phyloP scores from a whole-genome alignment of 2,113 vertebrate species.

The Bujurquina vittata region DNA sequence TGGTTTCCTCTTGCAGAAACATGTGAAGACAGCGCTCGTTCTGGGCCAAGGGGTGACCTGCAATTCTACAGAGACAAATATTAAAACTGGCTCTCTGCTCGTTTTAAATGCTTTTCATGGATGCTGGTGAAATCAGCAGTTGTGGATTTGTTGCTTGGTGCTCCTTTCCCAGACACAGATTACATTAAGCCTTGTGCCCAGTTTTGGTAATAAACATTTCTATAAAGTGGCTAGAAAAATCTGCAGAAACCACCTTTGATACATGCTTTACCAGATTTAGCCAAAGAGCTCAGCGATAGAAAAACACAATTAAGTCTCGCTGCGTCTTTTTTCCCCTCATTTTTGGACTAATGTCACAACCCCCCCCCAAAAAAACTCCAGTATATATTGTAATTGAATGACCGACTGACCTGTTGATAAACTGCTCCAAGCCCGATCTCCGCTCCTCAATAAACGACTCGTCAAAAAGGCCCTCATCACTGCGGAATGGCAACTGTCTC shows the following conservation, averaged over 20 bases:
- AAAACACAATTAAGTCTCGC: background rate
- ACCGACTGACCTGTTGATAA: conserved; percentile 93
- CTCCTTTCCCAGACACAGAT: background rate
- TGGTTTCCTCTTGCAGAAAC: conserved; percentile 98
- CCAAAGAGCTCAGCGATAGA: background rate
- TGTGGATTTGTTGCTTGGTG: background rate
- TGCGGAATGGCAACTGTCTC: conserved; percentile 96
- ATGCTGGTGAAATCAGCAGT: background rate
- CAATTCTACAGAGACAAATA: conserved; percentile 84
- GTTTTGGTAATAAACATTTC: conserved; percentile 5
- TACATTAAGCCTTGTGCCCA: background rate
- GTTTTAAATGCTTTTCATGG: background rate
- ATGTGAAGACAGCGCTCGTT: conserved; percentile 99
- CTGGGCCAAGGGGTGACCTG: conserved; percentile 97
- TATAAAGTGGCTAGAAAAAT: background rate
- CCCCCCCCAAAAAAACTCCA: too few relatives aligned
- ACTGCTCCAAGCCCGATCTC: conserved; percentile 94
- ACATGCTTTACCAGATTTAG: background rate
- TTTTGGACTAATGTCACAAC: background rate
- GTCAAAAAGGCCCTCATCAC: conserved; percentile 97
- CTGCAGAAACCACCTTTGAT: background rate
- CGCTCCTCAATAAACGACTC: conserved; percentile 98
- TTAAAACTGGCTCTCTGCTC: background rate
- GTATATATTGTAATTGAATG: background rate
- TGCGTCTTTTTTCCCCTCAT: background rate